Percentiles rank a stretch among this genome's conserved stretches.
phyloP scores from a whole-genome alignment of 2,888 invertebrate species.

The Plagiodera versicolora region DNA sequence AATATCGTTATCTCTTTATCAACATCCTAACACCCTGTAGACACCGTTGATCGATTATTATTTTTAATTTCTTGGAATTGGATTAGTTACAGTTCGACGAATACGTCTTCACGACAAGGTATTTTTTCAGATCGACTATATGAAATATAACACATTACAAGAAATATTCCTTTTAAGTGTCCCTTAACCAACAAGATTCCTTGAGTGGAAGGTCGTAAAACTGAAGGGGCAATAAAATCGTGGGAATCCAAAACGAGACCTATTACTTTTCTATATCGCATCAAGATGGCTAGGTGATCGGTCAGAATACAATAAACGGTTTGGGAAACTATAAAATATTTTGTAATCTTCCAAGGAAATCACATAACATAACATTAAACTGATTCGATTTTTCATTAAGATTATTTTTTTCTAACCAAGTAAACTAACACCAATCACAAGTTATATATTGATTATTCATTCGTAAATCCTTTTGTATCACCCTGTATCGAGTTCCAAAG shows the following conservation, averaged over 20 bases:
- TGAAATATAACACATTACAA: not conserved
- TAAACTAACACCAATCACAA: no score
- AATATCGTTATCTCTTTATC: no score
- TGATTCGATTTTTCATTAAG: no score
- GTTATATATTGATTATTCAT: no score
- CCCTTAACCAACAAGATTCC: constrained; percentile 1
- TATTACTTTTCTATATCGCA: not conserved
- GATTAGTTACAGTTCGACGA: not conserved
- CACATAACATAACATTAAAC: no score
- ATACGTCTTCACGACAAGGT: not conserved
- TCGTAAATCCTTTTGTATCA: no score
- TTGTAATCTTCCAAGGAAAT: no score
- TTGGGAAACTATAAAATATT: not conserved
- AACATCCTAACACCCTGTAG: not conserved
- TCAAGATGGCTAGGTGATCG: not conserved
- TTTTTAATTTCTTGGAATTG: not conserved
- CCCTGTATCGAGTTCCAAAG: no score
- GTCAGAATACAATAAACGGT: not conserved
- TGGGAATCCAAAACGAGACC: not conserved
- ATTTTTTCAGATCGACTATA: not conserved
- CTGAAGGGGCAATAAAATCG: constrained; percentile 10
- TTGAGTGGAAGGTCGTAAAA: constrained; percentile 10
- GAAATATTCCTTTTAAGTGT: not conserved
- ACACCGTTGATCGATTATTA: not conserved
- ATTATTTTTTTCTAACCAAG: no score